These are phyloP conservation scores for Scotopteryx bipunctaria DNA, from an alignment of 2,888 invertebrate species.

Conservation along the genomic window DNA sequence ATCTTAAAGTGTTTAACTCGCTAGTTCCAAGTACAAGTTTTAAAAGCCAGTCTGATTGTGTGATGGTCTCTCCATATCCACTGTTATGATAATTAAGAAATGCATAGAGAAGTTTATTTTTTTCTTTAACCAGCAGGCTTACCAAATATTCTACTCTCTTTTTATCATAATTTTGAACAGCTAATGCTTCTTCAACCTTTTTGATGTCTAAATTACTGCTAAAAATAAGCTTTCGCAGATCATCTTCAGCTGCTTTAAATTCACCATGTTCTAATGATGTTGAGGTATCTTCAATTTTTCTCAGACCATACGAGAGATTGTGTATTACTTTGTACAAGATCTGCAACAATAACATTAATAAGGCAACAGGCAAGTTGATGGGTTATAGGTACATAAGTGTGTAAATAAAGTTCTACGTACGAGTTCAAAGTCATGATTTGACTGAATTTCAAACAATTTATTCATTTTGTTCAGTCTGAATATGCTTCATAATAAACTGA, in stretches of 20 bases:
- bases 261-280: neutral
- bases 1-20: slow-evolving; percentile 57
- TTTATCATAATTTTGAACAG: slow-evolving; percentile 43
- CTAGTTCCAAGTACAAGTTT: slow-evolving; percentile 65
- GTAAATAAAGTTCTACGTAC: too few relatives aligned
- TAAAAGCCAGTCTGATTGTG: slow-evolving; percentile 59
- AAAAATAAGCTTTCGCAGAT: slow-evolving; percentile 47
- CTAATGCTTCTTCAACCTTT: slow-evolving; percentile 39
- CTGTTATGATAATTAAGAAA: slow-evolving; percentile 53
- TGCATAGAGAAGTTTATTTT: slow-evolving; percentile 48
- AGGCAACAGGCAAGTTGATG: too few relatives aligned
- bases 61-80: slow-evolving; percentile 52
- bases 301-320: slow-evolving; percentile 41
- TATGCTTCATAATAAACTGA: neutral
- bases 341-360: slow-evolving; percentile 50
- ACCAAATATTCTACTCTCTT: slow-evolving; percentile 45
- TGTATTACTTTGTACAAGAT: slow-evolving; percentile 44
- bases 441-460: slow-evolving; percentile 45
- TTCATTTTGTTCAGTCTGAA: slow-evolving; percentile 42
- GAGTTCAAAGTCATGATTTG: slow-evolving; percentile 44
- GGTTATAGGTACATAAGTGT: too few relatives aligned
- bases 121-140: slow-evolving; percentile 44
- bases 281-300: slow-evolving; percentile 1
- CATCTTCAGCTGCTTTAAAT: slow-evolving; percentile 43
- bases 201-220: slow-evolving; percentile 47